A percentile compares a stretch with the other conserved stretches of the same genome.
phyloP scores from a whole-genome alignment of 2,888 invertebrate species.

The Athripsodes cinereus region DNA sequence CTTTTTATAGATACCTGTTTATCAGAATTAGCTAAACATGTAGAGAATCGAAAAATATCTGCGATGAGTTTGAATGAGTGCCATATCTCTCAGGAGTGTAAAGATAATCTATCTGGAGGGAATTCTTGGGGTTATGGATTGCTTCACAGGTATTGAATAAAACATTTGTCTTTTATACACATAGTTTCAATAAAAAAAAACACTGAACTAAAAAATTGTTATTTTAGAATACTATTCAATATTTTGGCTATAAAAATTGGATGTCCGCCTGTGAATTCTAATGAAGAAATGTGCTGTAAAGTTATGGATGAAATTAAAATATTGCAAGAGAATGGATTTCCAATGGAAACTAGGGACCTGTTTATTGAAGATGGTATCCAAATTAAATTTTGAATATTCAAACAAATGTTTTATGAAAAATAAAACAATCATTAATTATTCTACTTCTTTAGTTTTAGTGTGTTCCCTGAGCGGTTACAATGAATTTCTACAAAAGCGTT shows the following conservation, averaged over 20 bases:
- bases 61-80: not conserved
- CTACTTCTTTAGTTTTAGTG: conserved; percentile 17
- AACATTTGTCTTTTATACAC: too few relatives aligned
- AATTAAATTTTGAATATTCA: not conserved
- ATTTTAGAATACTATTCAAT: conserved; percentile 34
- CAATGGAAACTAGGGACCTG: conserved; percentile 32
- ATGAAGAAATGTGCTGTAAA: conserved; percentile 29
- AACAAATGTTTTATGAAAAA: not conserved
- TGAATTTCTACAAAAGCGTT: conserved; percentile 6
- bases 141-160: conserved; percentile 34
- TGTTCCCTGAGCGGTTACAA: conserved; percentile 19
- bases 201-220: too few relatives aligned
- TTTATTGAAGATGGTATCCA: conserved; percentile 38
- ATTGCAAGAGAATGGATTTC: conserved; percentile 31
- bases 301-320: conserved; percentile 33
- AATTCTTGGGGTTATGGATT: conserved; percentile 35
- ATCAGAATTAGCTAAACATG: conserved; percentile 29
- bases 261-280: conserved; percentile 20
- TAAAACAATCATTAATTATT: not conserved
- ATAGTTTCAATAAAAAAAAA: not conserved
- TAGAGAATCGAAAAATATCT: conserved; percentile 26
- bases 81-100: conserved; percentile 21
- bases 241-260: conserved; percentile 32
- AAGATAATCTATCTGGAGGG: conserved; percentile 28
- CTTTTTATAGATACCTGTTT: conserved; percentile 24